Conservation (phyloP, 2,113 vertebrate species). For the Hylia prasina region DNA sequence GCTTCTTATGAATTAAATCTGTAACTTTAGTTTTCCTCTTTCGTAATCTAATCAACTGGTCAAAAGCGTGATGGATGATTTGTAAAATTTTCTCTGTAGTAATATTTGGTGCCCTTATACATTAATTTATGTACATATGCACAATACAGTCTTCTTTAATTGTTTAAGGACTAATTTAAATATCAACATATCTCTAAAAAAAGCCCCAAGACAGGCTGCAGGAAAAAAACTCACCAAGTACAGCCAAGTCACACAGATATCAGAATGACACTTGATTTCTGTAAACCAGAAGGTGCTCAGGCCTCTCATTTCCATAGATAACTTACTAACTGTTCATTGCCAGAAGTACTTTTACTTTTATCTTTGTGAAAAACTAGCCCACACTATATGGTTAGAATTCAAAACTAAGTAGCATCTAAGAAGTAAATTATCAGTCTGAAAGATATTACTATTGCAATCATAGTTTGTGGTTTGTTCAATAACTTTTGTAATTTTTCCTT, state of each 20-base stretch:
- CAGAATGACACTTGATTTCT: background rate
- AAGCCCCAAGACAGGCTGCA: background rate
- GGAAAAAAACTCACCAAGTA: background rate
- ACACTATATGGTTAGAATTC: background rate
- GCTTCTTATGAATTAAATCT: background rate
- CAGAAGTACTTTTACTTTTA: background rate
- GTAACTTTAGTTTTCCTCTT: background rate
- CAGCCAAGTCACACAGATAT: background rate
- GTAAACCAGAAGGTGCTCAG: background rate
- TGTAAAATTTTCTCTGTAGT: background rate
- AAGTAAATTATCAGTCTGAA: background rate
- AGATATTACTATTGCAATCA: background rate
- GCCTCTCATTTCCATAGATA: background rate
- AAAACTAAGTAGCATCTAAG: background rate
- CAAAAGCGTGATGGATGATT: rapidly evolving
- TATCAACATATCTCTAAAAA: background rate
- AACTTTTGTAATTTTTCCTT: background rate
- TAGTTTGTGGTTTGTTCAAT: background rate
- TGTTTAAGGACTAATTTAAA: background rate
- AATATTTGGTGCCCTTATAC: background rate
- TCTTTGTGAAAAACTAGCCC: background rate
- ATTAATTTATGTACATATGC: background rate
- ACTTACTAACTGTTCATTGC: background rate
- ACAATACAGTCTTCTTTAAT: background rate
- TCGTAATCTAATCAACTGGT: background rate